A percentile compares a stretch with the other conserved stretches of the same genome.
Conservation (phyloP, 2,113 vertebrate species). For the Craseonycteris thonglongyai region DNA sequence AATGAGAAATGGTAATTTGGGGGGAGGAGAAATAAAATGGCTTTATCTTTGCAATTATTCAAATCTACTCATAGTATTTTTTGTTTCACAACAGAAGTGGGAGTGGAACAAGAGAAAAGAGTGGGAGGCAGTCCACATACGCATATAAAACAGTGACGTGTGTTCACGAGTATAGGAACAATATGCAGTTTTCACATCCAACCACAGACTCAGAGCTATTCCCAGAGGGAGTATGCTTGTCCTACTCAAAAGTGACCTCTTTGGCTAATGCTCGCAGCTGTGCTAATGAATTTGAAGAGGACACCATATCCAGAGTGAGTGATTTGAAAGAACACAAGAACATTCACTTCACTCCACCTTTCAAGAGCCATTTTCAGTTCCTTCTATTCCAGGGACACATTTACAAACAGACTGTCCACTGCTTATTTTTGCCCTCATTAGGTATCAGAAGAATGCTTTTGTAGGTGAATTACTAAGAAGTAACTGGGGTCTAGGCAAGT, state of each 20-base stretch:
- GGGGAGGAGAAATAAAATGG: neutral
- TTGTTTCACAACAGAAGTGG: neutral
- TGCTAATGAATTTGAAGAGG: neutral
- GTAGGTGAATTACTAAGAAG: neutral
- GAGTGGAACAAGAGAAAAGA: neutral
- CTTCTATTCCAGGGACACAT: neutral
- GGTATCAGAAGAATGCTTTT: neutral
- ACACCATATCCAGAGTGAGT: neutral
- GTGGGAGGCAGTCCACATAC: neutral
- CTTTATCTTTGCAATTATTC: neutral
- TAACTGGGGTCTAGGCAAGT: neutral
- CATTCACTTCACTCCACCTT: neutral
- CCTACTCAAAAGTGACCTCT: neutral
- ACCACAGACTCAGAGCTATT: neutral
- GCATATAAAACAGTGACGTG: neutral
- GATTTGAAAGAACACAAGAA: neutral
- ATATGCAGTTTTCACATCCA: neutral
- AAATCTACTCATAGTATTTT: neutral
- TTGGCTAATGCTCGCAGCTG: conserved; percentile 27
- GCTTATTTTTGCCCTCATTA: neutral
- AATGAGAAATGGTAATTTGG: neutral
- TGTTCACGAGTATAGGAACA: neutral
- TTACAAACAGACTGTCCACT: neutral
- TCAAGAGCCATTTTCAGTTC: neutral
- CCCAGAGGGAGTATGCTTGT: neutral